Evolutionary conservation across 37 sponge, comb jelly and placozoan genomes (phyloP).

Genomic region (Halichondria panicea): DNA sequence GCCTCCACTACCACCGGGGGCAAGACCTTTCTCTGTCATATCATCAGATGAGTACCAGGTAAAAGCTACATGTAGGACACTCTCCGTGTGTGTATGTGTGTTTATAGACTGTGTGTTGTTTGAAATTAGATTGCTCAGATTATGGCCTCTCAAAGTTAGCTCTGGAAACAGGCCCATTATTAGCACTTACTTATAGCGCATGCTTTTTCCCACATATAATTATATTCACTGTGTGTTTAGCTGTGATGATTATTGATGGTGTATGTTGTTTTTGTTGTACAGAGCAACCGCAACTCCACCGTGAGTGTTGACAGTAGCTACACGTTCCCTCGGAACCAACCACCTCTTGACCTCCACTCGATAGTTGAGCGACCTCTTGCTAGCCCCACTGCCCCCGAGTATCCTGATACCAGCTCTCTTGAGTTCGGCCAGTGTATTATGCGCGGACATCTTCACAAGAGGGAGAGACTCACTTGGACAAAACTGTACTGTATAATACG

Average conservation of each 20-base stretch:
- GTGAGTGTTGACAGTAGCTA: neutral
- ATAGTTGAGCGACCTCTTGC: constrained; percentile 3
- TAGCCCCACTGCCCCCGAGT: neutral
- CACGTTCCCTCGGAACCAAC: constrained; percentile 8
- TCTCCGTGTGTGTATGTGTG: too few species aligned
- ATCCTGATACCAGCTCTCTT: neutral
- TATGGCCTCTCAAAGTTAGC: too few species aligned
- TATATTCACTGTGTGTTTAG: too few species aligned
- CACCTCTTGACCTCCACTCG: neutral
- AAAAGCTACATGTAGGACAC: too few species aligned
- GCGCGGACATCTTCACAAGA: constrained; percentile 44
- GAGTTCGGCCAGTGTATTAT: constrained; percentile 46
- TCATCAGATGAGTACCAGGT: neutral
- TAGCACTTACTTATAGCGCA: too few species aligned
- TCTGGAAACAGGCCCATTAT: too few species aligned
- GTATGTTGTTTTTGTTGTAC: neutral
- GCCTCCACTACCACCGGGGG: constrained; percentile 1
- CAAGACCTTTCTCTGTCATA: constrained; percentile 16
- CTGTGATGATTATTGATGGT: neutral
- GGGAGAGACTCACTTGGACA: constrained; percentile 52
- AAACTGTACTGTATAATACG: constrained; percentile 56
- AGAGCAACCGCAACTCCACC: constrained; percentile 28
- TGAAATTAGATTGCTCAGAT: too few species aligned
- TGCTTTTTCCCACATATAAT: too few species aligned
- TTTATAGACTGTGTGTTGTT: too few species aligned